Conservation (phyloP, 2,888 invertebrate species). For the Apotomis betuletana region DNA sequence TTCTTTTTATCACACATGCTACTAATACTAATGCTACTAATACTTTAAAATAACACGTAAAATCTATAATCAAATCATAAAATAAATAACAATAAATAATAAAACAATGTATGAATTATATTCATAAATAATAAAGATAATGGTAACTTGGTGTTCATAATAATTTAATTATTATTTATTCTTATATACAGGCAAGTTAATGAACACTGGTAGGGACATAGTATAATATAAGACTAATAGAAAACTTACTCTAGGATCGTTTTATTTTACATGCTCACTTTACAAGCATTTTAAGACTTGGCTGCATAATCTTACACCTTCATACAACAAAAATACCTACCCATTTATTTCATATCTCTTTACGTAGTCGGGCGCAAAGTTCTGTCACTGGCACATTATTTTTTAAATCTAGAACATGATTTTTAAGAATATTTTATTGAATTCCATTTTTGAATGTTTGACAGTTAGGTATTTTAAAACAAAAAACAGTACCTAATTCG, state of each 20-base stretch:
- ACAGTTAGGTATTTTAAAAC: too few species aligned
- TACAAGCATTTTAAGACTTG: not conserved
- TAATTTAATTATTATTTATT: conserved; percentile 25
- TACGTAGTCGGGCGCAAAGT: too few species aligned
- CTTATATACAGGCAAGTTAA: not conserved
- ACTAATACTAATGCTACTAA: too few species aligned
- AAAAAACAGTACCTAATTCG: too few species aligned
- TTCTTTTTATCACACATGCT: conserved; percentile 26
- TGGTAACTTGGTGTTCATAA: conserved; percentile 32
- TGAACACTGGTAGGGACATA: conserved; percentile 29
- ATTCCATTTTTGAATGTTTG: too few species aligned
- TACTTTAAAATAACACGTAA: conserved; percentile 9
- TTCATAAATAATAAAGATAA: conserved; percentile 32
- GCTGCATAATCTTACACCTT: not conserved
- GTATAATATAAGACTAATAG: not conserved
- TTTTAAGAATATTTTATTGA: too few species aligned
- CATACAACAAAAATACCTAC: conserved; percentile 1
- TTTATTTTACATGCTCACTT: conserved; percentile 11
- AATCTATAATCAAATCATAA: conserved; percentile 6
- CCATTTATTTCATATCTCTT: too few species aligned
- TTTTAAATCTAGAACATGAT: too few species aligned
- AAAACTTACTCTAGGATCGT: not conserved
- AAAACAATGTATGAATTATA: not conserved
- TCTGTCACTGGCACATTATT: too few species aligned
- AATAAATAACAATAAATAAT: conserved; percentile 18